Conservation (phyloP, 2,113 vertebrate species). For the Bostrychus sinensis region DNA sequence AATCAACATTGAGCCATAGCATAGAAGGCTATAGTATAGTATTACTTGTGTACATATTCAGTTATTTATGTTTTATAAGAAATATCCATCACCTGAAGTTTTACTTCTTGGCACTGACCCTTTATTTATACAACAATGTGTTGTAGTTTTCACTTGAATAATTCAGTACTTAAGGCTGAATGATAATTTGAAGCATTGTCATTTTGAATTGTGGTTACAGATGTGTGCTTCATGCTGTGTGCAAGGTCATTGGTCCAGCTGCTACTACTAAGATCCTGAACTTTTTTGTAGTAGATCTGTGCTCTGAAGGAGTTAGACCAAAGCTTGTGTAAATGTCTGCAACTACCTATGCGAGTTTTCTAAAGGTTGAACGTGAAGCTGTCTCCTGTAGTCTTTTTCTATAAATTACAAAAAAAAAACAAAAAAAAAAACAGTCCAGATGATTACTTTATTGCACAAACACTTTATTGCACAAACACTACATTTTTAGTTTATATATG, state of each 20-base stretch:
- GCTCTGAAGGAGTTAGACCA: slow-evolving; percentile 36
- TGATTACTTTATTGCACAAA: slow-evolving; percentile 14
- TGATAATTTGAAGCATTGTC: neutral
- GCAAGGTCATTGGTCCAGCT: slow-evolving; percentile 10
- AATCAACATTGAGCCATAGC: slow-evolving; percentile 60
- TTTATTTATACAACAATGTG: slow-evolving; percentile 26
- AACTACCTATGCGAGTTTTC: slow-evolving; percentile 53
- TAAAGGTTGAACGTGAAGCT: slow-evolving; percentile 49
- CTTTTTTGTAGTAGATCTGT: neutral
- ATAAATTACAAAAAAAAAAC: slow-evolving; percentile 12
- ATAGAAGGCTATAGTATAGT: slow-evolving; percentile 33
- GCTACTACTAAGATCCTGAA: neutral
- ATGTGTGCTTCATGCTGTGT: slow-evolving; percentile 15
- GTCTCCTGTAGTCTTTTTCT: slow-evolving; percentile 11
- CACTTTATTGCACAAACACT: slow-evolving; percentile 65
- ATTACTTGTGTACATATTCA: slow-evolving; percentile 36
- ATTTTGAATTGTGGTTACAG: neutral
- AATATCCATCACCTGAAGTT: slow-evolving; percentile 2
- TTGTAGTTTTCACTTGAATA: slow-evolving; percentile 10
- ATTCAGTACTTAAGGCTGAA: too few relatives aligned
- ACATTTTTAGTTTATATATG: neutral
- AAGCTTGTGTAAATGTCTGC: slow-evolving; percentile 45
- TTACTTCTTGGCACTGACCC: slow-evolving; percentile 40
- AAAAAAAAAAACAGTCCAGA: neutral
- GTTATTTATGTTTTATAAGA: slow-evolving; percentile 26